Evolutionary conservation across 2,888 invertebrate genomes (phyloP).

Genomic region (Plutella xylostella): DNA sequence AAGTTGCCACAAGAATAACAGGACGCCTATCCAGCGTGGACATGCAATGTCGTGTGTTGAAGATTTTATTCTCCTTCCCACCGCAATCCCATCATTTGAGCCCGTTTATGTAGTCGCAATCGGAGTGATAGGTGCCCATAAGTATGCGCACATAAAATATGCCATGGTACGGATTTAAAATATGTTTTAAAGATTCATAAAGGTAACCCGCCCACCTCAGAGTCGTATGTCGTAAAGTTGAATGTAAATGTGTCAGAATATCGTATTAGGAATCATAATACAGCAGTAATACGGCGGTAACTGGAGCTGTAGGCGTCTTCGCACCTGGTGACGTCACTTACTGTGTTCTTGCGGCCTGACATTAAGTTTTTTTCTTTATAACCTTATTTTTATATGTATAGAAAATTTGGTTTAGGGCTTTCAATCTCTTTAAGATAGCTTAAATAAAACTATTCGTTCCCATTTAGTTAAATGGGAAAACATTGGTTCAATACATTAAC

Average conservation of each 20-base stretch:
- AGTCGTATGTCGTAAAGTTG: conserved; percentile 59
- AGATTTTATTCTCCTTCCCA: conserved; percentile 2
- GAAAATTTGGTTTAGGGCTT: too few species aligned
- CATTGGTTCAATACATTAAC: too few species aligned
- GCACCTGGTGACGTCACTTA: conserved; percentile 61
- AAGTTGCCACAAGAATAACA: too few species aligned
- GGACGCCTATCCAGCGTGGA: too few species aligned
- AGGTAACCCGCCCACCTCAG: conserved; percentile 50
- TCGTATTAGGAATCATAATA: conserved; percentile 43
- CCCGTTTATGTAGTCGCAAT: conserved; percentile 2
- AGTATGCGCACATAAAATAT: conserved; percentile 25
- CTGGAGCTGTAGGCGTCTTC: conserved; percentile 34
- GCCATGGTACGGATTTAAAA: conserved; percentile 49
- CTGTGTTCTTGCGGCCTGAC: conserved; percentile 47
- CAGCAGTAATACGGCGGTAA: conserved; percentile 44
- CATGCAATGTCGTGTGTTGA: background rate
- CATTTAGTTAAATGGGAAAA: too few species aligned
- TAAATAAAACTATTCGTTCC: too few species aligned
- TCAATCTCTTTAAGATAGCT: too few species aligned
- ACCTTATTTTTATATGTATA: too few species aligned
- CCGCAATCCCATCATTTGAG: conserved; percentile 4
- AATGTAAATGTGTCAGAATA: conserved; percentile 53
- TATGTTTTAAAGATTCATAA: conserved; percentile 63
- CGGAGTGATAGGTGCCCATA: conserved; percentile 3
- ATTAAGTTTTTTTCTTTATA: conserved; percentile 45